These are phyloP conservation scores for Mustela nigripes DNA, from an alignment of 2,113 vertebrate species.

Conservation along the genomic window DNA sequence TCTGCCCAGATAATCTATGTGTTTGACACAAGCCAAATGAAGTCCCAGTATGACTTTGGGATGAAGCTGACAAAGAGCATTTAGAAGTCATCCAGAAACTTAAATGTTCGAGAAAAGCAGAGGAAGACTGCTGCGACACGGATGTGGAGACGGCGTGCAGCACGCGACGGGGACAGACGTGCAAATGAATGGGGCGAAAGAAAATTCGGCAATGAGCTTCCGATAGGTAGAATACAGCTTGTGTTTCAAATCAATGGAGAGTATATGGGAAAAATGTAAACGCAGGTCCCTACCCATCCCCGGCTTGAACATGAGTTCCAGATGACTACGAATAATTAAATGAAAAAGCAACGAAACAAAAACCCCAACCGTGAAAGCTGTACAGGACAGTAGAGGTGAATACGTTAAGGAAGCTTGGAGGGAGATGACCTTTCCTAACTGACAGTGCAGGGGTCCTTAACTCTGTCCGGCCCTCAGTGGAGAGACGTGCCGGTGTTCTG, in stretches of 20 bases:
- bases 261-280: not conserved
- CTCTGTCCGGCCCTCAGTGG: not conserved
- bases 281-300: not conserved
- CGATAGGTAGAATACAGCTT: not conserved
- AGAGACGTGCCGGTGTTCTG: fast-evolving
- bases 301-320: not conserved
- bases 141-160: not conserved
- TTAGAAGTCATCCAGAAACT: not conserved
- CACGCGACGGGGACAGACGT: not conserved
- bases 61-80: not conserved
- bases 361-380: not conserved
- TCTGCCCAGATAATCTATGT: not conserved
- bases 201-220: not conserved
- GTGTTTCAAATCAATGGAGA: not conserved
- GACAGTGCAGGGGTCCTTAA: no score
- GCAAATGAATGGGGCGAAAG: not conserved
- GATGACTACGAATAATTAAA: not conserved
- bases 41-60: not conserved
- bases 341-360: not conserved
- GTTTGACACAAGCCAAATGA: not conserved
- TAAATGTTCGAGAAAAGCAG: not conserved
- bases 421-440: not conserved
- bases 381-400: not conserved
- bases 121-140: not conserved
- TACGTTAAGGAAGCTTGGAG: not conserved